Conservation (phyloP, 2,888 invertebrate species). For the Antheraea assamensis region DNA sequence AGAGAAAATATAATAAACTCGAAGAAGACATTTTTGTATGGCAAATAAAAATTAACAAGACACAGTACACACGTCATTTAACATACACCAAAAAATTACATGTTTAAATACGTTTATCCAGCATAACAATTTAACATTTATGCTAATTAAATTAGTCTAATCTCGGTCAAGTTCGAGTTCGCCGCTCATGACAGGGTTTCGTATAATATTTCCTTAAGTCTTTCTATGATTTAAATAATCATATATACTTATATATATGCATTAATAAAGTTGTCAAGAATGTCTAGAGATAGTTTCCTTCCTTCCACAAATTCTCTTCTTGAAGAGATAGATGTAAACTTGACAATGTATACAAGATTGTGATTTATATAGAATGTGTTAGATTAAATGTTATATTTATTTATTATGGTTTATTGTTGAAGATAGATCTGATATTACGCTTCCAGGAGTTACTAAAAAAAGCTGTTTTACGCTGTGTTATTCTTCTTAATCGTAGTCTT, state of each 20-base stretch:
- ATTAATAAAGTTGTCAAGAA: too few species aligned
- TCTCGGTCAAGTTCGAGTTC: constrained; percentile 38
- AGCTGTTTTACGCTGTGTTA: not conserved
- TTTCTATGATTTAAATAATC: not conserved
- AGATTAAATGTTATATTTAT: too few species aligned
- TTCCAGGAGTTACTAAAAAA: not conserved
- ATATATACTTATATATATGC: too few species aligned
- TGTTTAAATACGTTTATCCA: constrained; percentile 59
- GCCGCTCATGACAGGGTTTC: constrained; percentile 1
- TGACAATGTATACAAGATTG: too few species aligned
- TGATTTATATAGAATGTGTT: too few species aligned
- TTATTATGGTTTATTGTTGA: not conserved
- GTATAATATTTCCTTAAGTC: not conserved
- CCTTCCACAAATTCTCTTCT: too few species aligned
- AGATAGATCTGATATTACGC: not conserved
- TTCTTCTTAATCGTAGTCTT: not conserved
- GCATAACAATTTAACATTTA: constrained; percentile 52
- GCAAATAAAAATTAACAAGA: constrained; percentile 60
- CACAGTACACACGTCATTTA: constrained; percentile 65
- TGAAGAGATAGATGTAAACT: too few species aligned
- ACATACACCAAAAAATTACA: constrained; percentile 62
- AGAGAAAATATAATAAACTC: constrained; percentile 33
- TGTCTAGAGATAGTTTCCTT: too few species aligned
- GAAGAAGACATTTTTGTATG: constrained; percentile 41
- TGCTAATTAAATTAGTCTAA: constrained; percentile 59